Conservation (phyloP, 2,113 vertebrate species). For the Notothenia rossii region DNA sequence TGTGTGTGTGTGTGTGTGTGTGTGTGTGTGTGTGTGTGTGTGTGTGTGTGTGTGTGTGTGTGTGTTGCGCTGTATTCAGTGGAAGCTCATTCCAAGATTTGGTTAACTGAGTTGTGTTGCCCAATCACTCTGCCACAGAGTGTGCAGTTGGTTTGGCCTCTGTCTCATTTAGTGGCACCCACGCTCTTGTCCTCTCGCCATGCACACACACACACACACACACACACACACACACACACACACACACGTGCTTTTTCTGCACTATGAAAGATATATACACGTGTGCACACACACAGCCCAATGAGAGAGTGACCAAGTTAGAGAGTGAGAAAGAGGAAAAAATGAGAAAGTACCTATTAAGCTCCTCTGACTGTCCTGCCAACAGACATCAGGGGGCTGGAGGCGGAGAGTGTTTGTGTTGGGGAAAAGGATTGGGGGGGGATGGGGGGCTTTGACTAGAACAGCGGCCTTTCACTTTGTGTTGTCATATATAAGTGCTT, state of each 20-base stretch:
- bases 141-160: constrained; percentile 67
- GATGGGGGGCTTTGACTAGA: constrained; percentile 20
- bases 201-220: constrained; percentile 8
- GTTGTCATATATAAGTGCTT: constrained; percentile 24
- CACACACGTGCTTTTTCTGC: constrained; percentile 17
- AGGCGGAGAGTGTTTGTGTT: constrained; percentile 39
- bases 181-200: constrained; percentile 61
- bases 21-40: background rate
- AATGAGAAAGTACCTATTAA: constrained; percentile 75
- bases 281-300: constrained; percentile 32
- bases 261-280: constrained; percentile 30
- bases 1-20: background rate
- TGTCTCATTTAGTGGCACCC: constrained; percentile 72
- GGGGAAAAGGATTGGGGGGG: constrained; percentile 28
- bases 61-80: constrained; percentile 31
- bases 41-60: constrained; percentile 12
- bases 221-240: constrained; percentile 13
- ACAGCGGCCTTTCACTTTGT: constrained; percentile 49
- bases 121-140: constrained; percentile 61
- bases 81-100: constrained; percentile 61
- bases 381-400: constrained; percentile 69
- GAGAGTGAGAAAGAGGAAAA: constrained; percentile 53
- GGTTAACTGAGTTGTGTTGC: constrained; percentile 71
- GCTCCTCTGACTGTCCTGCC: constrained; percentile 69
- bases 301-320: constrained; percentile 54